phyloP scores from a whole-genome alignment of 2,113 vertebrate species.

The Tyrannus savana region DNA sequence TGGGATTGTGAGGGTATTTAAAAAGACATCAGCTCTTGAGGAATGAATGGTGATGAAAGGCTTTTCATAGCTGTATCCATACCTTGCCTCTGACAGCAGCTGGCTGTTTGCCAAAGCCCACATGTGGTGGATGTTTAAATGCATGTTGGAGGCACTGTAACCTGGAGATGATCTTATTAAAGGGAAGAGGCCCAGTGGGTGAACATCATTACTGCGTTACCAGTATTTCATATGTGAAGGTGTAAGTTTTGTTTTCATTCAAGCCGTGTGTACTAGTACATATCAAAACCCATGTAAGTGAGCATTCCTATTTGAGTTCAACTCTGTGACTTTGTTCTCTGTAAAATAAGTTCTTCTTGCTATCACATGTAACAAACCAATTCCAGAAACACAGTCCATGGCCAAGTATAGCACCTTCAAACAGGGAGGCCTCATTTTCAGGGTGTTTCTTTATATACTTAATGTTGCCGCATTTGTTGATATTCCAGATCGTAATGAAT shows the following conservation, averaged over 20 bases:
- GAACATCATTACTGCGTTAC: neutral
- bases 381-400: conserved; percentile 42
- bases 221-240: conserved; percentile 3
- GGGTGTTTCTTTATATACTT: conserved; percentile 49
- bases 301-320: conserved; percentile 25
- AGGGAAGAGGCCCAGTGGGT: conserved; percentile 33
- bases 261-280: neutral
- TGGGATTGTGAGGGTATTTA: neutral
- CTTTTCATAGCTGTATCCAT: neutral
- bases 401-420: conserved; percentile 27
- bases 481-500: conserved; percentile 12
- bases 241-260: conserved; percentile 50
- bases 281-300: conserved; percentile 20
- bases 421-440: conserved; percentile 19
- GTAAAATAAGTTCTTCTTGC: conserved; percentile 31
- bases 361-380: conserved; percentile 17
- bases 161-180: conserved; percentile 60
- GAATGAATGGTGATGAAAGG: neutral
- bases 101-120: conserved; percentile 33
- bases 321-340: conserved; percentile 59
- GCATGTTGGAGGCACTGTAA: neutral
- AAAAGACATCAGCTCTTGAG: neutral
- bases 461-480: conserved; percentile 14
- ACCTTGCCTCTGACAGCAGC: conserved; percentile 38
- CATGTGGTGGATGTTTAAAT: conserved; percentile 43